Conservation (phyloP, 2,797 vertebrate genomes). For the Pseudochaenichthys georgianus region DNA sequence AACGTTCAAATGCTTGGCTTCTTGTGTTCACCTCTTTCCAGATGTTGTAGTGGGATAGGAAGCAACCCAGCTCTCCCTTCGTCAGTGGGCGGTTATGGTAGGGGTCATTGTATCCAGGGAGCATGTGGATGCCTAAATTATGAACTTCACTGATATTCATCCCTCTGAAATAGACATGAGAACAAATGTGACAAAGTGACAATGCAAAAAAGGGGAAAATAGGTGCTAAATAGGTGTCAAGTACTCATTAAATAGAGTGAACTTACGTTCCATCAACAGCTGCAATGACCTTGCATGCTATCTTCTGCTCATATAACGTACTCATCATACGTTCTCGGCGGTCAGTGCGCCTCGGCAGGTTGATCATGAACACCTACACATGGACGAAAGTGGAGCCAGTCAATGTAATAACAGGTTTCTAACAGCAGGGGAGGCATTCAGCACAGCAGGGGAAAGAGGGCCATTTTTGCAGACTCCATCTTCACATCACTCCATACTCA, state of each 20-base stretch:
- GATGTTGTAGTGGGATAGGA: constrained; percentile 93
- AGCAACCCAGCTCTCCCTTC: constrained; percentile 94
- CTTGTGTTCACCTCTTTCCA: constrained; percentile 90
- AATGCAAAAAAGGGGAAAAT: background rate
- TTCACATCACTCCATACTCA: constrained; percentile 80
- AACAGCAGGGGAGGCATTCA: constrained; percentile 44
- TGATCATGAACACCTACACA: constrained; percentile 93
- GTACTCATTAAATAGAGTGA: constrained; percentile 1
- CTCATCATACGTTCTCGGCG: constrained; percentile 89
- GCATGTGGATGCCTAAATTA: constrained; percentile 90
- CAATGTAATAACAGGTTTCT: constrained; percentile 11
- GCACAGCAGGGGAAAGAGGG: constrained; percentile 43
- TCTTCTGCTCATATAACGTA: constrained; percentile 85
- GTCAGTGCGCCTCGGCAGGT: constrained; percentile 87
- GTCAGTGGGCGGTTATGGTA: constrained; percentile 93
- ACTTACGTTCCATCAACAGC: constrained; percentile 94
- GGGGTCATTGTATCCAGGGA: constrained; percentile 93
- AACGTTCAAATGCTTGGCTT: background rate
- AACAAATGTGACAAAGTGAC: background rate
- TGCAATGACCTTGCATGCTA: constrained; percentile 84
- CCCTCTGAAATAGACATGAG: constrained; percentile 79
- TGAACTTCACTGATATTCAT: constrained; percentile 90
- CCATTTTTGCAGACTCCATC: constrained; percentile 75
- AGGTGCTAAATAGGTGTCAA: background rate
- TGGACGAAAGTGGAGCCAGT: background rate